Evolutionary conservation across 2,888 invertebrate genomes (phyloP).

Genomic region (Polietes domitor): DNA sequence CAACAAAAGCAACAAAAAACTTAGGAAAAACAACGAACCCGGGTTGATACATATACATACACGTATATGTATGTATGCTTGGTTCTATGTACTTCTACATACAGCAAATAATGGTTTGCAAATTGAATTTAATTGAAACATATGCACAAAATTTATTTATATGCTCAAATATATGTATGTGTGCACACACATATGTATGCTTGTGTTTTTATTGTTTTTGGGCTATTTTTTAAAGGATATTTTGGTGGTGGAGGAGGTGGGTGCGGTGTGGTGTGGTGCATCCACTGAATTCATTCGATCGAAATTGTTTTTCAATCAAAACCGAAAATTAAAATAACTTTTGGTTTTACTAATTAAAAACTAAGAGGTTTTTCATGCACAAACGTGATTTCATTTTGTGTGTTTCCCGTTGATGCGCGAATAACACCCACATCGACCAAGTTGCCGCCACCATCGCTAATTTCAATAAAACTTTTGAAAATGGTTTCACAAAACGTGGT

Average conservation of each 20-base stretch:
- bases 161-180: too few relatives aligned
- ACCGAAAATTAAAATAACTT: conserved; percentile 58
- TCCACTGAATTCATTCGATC: conserved; percentile 32
- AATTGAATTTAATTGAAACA: conserved; percentile 56
- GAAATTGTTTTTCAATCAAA: conserved; percentile 54
- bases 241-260: not conserved
- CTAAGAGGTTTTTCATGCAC: conserved; percentile 28
- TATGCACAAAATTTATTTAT: conserved; percentile 44
- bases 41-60: not conserved
- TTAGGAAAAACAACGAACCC: conserved; percentile 10
- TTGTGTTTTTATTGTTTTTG: conserved; percentile 7
- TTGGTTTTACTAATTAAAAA: conserved; percentile 61
- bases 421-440: conserved; percentile 8
- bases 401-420: conserved; percentile 8
- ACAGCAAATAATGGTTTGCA: conserved; percentile 47
- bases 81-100: not conserved
- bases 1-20: conserved; percentile 6
- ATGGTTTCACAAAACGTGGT: conserved; percentile 26
- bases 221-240: conserved; percentile 2
- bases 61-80: not conserved
- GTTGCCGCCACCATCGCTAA: not conserved
- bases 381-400: conserved; percentile 45
- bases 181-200: too few relatives aligned
- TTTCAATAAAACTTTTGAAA: conserved; percentile 37
- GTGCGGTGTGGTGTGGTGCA: not conserved